Conservation (phyloP, 1,140 invertebrate species). For the Drosophila ohnishii region DNA sequence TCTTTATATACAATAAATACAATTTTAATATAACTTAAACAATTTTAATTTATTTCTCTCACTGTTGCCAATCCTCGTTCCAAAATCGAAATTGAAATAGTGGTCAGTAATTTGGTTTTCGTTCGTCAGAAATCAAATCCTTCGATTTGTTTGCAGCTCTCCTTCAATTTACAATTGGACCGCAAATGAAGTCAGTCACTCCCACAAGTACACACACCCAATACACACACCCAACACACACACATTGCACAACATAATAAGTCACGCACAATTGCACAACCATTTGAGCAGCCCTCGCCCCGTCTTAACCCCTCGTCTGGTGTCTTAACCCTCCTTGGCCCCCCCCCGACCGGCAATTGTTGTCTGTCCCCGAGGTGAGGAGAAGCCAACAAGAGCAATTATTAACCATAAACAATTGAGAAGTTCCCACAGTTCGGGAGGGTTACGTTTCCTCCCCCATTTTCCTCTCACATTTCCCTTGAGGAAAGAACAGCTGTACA, state of each 20-base stretch:
- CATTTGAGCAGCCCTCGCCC: conserved; percentile 23
- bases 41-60: neutral
- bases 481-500: conserved; percentile 71
- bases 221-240: no score
- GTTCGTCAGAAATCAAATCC: conserved; percentile 24
- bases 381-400: conserved; percentile 81
- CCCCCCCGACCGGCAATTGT: conserved; percentile 26
- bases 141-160: conserved; percentile 38
- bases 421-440: conserved; percentile 75
- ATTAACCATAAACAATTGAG: conserved; percentile 80
- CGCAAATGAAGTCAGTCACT: conserved; percentile 69
- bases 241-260: conserved; percentile 19
- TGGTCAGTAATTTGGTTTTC: neutral
- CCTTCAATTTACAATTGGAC: conserved; percentile 48
- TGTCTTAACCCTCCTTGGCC: conserved; percentile 3
- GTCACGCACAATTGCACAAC: conserved; percentile 79
- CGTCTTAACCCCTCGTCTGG: conserved; percentile 2
- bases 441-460: conserved; percentile 53
- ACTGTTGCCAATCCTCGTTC: neutral
- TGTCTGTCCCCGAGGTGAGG: conserved; percentile 57
- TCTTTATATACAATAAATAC: no score
- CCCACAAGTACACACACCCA: conserved; percentile 28
- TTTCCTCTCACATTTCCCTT: conserved; percentile 1
- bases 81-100: conserved; percentile 1
- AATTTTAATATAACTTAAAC: no score